A percentile compares a stretch with the other conserved stretches of the same genome.
Evolutionary conservation across 2,113 vertebrate genomes (phyloP).

Genomic region (Corythornis madagascariensis): DNA sequence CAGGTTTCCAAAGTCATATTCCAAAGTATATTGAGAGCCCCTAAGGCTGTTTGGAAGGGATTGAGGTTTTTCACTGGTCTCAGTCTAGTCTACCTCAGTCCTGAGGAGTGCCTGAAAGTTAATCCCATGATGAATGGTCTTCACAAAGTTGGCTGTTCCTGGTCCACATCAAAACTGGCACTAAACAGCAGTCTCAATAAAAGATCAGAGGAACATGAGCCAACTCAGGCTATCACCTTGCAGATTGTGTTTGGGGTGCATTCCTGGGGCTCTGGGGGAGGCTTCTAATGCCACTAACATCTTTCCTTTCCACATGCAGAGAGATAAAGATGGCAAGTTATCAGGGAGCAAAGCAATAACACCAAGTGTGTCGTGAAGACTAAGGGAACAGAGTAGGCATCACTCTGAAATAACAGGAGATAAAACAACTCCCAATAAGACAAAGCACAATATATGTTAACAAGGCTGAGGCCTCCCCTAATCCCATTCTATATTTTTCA

Average conservation of each 20-base stretch:
- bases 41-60: not conserved
- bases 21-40: not conserved
- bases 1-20: not conserved
- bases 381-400: constrained; percentile 10
- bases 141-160: constrained; percentile 40
- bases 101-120: constrained; percentile 21
- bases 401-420: constrained; percentile 11
- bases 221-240: constrained; percentile 8
- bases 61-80: not conserved
- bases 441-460: not conserved
- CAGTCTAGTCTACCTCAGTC: not conserved
- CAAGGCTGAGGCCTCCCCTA: not conserved
- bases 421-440: constrained; percentile 33
- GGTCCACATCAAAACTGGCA: constrained; percentile 56
- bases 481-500: not conserved
- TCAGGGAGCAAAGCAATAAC: constrained; percentile 51
- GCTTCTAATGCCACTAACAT: constrained; percentile 39
- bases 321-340: constrained; percentile 62
- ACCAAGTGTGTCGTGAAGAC: constrained; percentile 52
- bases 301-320: constrained; percentile 41
- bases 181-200: constrained; percentile 57
- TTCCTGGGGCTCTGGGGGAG: constrained; percentile 42
- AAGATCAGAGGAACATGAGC: constrained; percentile 53
- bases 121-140: constrained; percentile 56
- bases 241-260: constrained; percentile 45